These are phyloP conservation scores for Corythaixoides concolor DNA, from an alignment of 2,113 vertebrate species.

Conservation along the genomic window DNA sequence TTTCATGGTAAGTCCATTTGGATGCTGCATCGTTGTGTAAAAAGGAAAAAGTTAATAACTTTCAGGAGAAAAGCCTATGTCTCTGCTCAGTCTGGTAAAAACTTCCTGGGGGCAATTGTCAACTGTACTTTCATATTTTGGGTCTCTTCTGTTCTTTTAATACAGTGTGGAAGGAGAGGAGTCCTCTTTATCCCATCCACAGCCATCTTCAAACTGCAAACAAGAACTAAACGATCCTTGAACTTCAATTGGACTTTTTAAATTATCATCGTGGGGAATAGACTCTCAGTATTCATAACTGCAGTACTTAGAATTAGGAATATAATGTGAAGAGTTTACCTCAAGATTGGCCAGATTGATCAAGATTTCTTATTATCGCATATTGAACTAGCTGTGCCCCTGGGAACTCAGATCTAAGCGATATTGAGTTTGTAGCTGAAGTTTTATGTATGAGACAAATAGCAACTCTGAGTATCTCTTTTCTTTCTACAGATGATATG, in stretches of 20 bases:
- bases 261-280: not conserved
- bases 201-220: not conserved
- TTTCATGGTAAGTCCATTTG: not conserved
- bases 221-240: not conserved
- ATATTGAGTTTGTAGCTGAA: not conserved
- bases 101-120: not conserved
- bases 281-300: not conserved
- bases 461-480: slow-evolving; percentile 44
- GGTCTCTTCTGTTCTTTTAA: not conserved
- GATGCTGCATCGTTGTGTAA: not conserved
- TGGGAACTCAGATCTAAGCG: not conserved
- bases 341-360: not conserved
- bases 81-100: not conserved
- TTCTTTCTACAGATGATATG: slow-evolving; percentile 86
- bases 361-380: not conserved
- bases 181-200: not conserved
- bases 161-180: not conserved
- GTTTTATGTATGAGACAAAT: not conserved
- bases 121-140: not conserved
- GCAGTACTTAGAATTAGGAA: not conserved
- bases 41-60: not conserved
- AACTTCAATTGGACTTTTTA: not conserved
- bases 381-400: not conserved
- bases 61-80: not conserved
- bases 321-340: not conserved